phyloP scores from a whole-genome alignment of 2,888 invertebrate species.

The Cryptus viduatorius region DNA sequence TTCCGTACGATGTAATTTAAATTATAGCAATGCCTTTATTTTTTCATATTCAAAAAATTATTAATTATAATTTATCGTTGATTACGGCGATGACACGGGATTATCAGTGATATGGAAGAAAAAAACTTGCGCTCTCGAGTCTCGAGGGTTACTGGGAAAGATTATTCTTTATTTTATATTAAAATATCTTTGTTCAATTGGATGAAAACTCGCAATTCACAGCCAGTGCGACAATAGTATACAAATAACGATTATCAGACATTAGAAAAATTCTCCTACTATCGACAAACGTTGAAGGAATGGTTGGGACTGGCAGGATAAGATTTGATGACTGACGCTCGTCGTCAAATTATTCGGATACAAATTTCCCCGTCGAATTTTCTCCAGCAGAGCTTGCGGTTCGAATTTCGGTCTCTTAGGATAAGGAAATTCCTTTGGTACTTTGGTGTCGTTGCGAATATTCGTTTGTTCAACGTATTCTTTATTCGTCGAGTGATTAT shows the following conservation, averaged over 20 bases:
- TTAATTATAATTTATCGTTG: too few relatives aligned
- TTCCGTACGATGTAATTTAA: too few relatives aligned
- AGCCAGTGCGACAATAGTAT: conserved; percentile 49
- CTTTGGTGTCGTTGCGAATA: conserved; percentile 71
- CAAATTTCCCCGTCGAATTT: conserved; percentile 88
- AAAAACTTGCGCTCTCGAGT: background rate
- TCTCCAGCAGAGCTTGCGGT: conserved; percentile 90
- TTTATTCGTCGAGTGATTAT: conserved; percentile 47
- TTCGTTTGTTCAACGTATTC: conserved; percentile 64
- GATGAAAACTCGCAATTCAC: conserved; percentile 62
- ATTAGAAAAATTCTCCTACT: conserved; percentile 91
- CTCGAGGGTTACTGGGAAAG: background rate
- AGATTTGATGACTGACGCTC: conserved; percentile 88
- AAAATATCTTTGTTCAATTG: conserved; percentile 55
- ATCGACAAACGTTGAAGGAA: conserved; percentile 92
- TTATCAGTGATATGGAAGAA: background rate
- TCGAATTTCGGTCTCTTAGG: conserved; percentile 88
- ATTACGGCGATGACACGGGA: too few relatives aligned
- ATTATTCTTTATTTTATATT: background rate
- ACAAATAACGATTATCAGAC: background rate
- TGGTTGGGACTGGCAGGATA: conserved; percentile 93
- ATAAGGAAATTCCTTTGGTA: conserved; percentile 78
- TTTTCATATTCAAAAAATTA: too few relatives aligned
- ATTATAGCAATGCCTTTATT: too few relatives aligned
- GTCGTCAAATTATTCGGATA: conserved; percentile 88